Conservation (phyloP, 2,113 vertebrate species). For the Trichomycterus rosablanca region DNA sequence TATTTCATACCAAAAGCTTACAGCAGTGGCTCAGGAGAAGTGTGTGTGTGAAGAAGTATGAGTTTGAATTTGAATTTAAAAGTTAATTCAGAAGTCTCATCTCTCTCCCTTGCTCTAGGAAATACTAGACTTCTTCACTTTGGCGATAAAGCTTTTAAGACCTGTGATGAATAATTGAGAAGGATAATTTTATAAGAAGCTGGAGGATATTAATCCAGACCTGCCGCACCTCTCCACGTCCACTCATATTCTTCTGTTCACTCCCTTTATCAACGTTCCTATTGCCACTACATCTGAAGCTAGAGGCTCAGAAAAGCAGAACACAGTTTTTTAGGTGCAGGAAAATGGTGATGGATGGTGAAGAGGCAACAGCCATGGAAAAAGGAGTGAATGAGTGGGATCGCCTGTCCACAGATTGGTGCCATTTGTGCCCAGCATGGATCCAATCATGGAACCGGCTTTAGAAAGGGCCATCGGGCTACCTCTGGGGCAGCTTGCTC, state of each 20-base stretch:
- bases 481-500: too few species aligned
- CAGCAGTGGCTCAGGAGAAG: neutral
- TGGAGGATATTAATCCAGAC: conserved; percentile 59
- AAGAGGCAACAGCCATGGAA: too few species aligned
- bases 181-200: conserved; percentile 61
- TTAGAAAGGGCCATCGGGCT: too few species aligned
- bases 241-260: conserved; percentile 1
- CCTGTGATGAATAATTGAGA: conserved; percentile 65
- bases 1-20: too few species aligned
- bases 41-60: neutral
- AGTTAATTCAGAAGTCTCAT: conserved; percentile 1
- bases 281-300: neutral
- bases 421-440: too few species aligned
- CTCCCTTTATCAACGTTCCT: neutral
- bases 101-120: conserved; percentile 20
- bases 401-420: too few species aligned
- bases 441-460: too few species aligned
- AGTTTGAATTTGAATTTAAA: conserved; percentile 4
- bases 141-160: conserved; percentile 63
- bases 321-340: too few species aligned
- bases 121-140: conserved; percentile 30
- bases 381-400: too few species aligned
- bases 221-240: conserved; percentile 15
- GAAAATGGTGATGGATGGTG: too few species aligned
- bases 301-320: too few species aligned